phyloP scores from a whole-genome alignment of 2,888 invertebrate species.

The Camponotus fellah region DNA sequence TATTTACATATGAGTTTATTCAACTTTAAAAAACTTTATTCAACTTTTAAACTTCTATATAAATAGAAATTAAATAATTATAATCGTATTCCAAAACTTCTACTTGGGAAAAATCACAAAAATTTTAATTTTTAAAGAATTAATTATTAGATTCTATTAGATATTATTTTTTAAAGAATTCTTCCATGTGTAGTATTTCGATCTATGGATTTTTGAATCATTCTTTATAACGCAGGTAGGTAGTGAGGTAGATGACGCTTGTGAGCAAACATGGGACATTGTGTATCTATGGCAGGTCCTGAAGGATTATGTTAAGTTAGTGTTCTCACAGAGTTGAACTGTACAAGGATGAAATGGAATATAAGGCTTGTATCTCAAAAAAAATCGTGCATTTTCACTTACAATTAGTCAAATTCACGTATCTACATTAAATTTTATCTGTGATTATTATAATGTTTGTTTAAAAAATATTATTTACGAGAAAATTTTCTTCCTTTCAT shows the following conservation, averaged over 20 bases:
- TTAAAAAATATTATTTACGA: not conserved
- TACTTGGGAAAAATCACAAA: not conserved
- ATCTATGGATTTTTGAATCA: not conserved
- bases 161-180: not conserved
- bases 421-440: not conserved
- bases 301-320: slow-evolving; percentile 73
- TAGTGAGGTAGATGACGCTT: not conserved
- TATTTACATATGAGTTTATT: not conserved
- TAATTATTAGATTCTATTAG: no score
- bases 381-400: slow-evolving; percentile 84
- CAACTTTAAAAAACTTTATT: not conserved
- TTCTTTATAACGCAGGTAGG: not conserved
- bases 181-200: not conserved
- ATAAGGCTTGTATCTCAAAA: slow-evolving; percentile 76
- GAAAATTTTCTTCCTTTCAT: not conserved
- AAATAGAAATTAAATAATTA: no score
- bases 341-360: slow-evolving; percentile 22
- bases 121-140: not conserved
- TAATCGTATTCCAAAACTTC: not conserved
- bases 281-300: slow-evolving; percentile 56
- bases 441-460: not conserved
- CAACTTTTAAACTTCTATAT: not conserved
- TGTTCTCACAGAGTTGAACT: slow-evolving; percentile 60
- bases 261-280: slow-evolving; percentile 31
- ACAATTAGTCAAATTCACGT: slow-evolving; percentile 80